Evolutionary conservation across 2,888 invertebrate genomes (phyloP).

Genomic region (Eretmocerus hayati): DNA sequence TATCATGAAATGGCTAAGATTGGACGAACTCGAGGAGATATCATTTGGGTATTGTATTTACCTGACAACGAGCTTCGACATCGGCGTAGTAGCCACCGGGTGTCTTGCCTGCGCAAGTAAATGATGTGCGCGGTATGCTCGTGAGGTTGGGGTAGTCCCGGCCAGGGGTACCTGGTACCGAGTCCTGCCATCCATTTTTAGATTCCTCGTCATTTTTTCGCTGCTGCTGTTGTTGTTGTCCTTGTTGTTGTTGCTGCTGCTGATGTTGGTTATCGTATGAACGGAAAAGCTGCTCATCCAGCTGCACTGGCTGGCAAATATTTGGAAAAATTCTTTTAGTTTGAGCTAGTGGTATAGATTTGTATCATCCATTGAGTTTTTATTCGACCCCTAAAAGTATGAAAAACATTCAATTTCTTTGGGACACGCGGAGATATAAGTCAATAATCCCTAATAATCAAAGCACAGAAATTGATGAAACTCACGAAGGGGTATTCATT

Average conservation of each 20-base stretch:
- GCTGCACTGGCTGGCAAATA: slow-evolving; percentile 17
- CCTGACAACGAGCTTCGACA: slow-evolving; percentile 48
- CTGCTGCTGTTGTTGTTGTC: slow-evolving; percentile 4
- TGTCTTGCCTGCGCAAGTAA: slow-evolving; percentile 44
- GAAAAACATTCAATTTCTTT: no score
- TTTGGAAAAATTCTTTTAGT: no score
- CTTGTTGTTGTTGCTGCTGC: slow-evolving; percentile 10
- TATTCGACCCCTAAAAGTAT: no score
- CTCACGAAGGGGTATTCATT: no score
- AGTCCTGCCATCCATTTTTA: slow-evolving; percentile 32
- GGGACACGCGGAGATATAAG: no score
- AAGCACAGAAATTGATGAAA: no score
- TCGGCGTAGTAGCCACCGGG: slow-evolving; percentile 50
- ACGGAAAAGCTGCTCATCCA: slow-evolving; percentile 15
- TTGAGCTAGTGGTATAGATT: no score
- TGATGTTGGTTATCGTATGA: slow-evolving; percentile 4
- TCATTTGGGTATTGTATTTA: no score
- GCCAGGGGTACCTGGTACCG: slow-evolving; percentile 47
- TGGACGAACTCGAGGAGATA: background rate
- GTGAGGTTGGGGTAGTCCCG: slow-evolving; percentile 47
- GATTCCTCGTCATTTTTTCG: slow-evolving; percentile 3
- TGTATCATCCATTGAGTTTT: no score
- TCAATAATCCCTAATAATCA: no score
- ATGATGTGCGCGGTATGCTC: slow-evolving; percentile 46
- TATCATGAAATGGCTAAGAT: background rate